These are phyloP conservation scores for Marronus borbonicus DNA, from an alignment of 2,888 invertebrate species.

Conservation along the genomic window DNA sequence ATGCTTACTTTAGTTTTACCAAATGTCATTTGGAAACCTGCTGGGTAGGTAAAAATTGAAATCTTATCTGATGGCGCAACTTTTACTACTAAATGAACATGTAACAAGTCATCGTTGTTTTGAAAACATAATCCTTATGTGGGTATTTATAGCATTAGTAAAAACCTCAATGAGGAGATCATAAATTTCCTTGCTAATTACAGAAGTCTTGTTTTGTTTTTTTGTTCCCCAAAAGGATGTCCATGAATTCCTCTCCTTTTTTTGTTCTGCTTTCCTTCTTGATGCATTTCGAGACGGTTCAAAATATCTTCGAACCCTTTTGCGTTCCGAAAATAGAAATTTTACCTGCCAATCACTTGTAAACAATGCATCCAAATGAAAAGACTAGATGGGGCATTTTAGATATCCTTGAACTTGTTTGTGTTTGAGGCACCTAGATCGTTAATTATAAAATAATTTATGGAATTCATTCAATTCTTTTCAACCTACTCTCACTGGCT, in stretches of 20 bases:
- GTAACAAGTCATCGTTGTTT: slow-evolving; percentile 1
- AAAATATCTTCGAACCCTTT: slow-evolving; percentile 33
- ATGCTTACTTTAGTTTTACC: neutral
- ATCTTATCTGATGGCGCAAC: slow-evolving; percentile 34
- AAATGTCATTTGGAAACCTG: slow-evolving; percentile 8
- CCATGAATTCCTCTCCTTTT: neutral
- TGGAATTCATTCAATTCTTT: too few species aligned
- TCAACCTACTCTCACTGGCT: too few species aligned
- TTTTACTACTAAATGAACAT: slow-evolving; percentile 9
- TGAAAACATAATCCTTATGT: slow-evolving; percentile 38
- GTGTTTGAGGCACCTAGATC: too few species aligned
- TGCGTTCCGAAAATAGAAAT: slow-evolving; percentile 37
- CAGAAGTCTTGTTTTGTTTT: slow-evolving; percentile 14
- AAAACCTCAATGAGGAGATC: slow-evolving; percentile 1
- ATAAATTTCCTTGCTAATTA: slow-evolving; percentile 35
- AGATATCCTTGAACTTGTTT: slow-evolving; percentile 15
- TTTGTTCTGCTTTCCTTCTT: neutral
- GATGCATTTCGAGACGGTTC: neutral
- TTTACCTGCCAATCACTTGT: slow-evolving; percentile 38
- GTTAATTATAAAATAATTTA: too few species aligned
- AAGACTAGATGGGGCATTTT: neutral
- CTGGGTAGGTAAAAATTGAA: slow-evolving; percentile 24
- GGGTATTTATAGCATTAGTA: slow-evolving; percentile 38
- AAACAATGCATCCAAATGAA: slow-evolving; percentile 24
- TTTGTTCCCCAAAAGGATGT: neutral